These are phyloP conservation scores for Zaprionus bogoriensis DNA, from an alignment of 2,888 invertebrate species.

Conservation along the genomic window DNA sequence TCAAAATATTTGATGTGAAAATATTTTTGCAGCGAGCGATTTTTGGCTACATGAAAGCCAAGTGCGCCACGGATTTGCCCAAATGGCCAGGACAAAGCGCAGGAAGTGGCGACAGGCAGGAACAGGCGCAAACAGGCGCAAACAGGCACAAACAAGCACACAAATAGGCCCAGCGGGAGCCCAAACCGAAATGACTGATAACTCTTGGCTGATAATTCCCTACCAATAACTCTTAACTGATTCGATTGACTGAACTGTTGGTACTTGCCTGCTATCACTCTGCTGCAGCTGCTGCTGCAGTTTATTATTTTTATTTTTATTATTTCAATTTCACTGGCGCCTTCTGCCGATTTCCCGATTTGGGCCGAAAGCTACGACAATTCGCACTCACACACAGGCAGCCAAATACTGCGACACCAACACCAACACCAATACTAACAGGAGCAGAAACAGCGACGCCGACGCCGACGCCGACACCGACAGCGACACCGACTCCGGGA, in stretches of 20 bases:
- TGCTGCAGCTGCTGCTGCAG: conserved; percentile 23
- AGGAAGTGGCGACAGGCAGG: neutral
- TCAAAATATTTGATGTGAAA: conserved; percentile 57
- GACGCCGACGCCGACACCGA: conserved; percentile 1
- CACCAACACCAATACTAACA: conserved; percentile 20
- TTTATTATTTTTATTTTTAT: neutral
- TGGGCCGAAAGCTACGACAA: conserved; percentile 51
- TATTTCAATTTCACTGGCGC: no score
- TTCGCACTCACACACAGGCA: conserved; percentile 29
- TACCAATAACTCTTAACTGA: no score
- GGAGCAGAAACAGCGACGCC: conserved; percentile 1
- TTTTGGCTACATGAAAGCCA: conserved; percentile 29
- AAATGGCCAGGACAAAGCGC: neutral
- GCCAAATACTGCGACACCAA: conserved; percentile 16
- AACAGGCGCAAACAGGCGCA: neutral
- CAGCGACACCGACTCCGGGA: neutral
- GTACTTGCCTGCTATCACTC: conserved; percentile 48
- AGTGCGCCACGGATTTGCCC: conserved; percentile 13
- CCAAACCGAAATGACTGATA: no score
- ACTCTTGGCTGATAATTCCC: no score
- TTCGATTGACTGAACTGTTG: no score
- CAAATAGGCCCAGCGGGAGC: conserved; percentile 8
- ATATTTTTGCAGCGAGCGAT: conserved; percentile 42
- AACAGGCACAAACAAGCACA: neutral
- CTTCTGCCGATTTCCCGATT: conserved; percentile 66